Percentiles rank a stretch among this genome's conserved stretches.
These are phyloP conservation scores for Myoxocephalus aenaeus DNA, from an alignment of 2,797 vertebrate genomes.

Conservation along the genomic window DNA sequence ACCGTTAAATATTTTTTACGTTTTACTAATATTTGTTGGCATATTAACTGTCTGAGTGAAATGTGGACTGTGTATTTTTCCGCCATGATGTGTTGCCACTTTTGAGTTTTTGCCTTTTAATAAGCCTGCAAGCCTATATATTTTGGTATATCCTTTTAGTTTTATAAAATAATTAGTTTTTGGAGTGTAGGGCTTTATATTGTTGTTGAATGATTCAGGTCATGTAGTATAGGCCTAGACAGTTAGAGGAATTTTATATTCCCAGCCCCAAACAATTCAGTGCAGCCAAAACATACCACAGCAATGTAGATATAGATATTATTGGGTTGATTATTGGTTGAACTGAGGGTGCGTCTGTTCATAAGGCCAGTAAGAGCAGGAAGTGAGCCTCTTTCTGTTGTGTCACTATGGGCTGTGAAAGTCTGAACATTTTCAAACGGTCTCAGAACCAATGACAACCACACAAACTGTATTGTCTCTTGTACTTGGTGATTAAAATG, in stretches of 20 bases:
- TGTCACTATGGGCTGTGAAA: conserved; percentile 54
- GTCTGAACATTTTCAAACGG: conserved; percentile 62
- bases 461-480: conserved; percentile 73
- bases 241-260: not conserved
- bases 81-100: not conserved
- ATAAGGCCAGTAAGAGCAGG: conserved; percentile 31
- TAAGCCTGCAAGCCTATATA: not conserved
- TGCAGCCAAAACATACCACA: conserved; percentile 2
- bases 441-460: conserved; percentile 53
- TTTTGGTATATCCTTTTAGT: not conserved
- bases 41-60: not conserved
- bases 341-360: conserved; percentile 10
- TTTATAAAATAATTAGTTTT: not conserved
- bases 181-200: not conserved
- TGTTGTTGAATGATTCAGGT: not conserved
- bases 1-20: not conserved
- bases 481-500: conserved; percentile 70
- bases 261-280: not conserved
- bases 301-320: not conserved
- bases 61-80: not conserved
- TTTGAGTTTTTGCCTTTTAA: not conserved
- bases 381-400: conserved; percentile 47
- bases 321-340: not conserved
- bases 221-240: not conserved
- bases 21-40: not conserved